Base-by-base conservation (phyloP, 2,888 invertebrate genomes). In the Torymus tubicola region DNA sequence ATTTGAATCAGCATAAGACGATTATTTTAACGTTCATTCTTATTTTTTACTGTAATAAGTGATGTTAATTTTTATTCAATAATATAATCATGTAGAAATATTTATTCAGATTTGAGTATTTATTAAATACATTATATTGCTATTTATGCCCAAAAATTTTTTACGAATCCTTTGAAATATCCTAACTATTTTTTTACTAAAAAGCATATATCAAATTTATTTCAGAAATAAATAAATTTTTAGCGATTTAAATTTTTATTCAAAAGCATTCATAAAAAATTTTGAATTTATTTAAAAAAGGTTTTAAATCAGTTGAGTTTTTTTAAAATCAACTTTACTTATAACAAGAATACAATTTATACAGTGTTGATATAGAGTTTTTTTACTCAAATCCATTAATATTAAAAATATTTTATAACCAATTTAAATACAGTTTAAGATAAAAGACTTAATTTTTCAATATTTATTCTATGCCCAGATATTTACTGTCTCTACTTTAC, bases 401-500 rank as follows among this genome's bases (percentile, higher is more conserved):
- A 72, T 60, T 53, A n/a, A 31, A 16, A 68, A 68, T 18, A 53
- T 68, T 21, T 21, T 21, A 42, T 53, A 11, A 21, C 18, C 57
- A 65, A 67, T 74, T 55, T 60, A 74, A 74, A 21, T 58, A 60
- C 55, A 58, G 60, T 12, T 58, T 16, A 74, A 2, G 68, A 31
- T 31, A 72, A n/a, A 50, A 60, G 13, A 31, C 55, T 77, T 77
- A 61, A 52, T 50, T 60, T 42, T 75, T 24, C 5, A 18, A 72
- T 67, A 68, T 58, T 21, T 12, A 72, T 42, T 72, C 55, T 68
- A 68, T 61, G 60, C 67, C 72, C 64, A 72, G 72, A 67, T 78
- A 78, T 72, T 78, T 65, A 78, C 55, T 61, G 67, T 74, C 14
- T 69, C 42, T 64, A 58, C 64, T 57, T 65, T 13, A 21, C 5